These are phyloP conservation scores for Labia minor DNA, from an alignment of 2,888 invertebrate species.

Conservation along the genomic window DNA sequence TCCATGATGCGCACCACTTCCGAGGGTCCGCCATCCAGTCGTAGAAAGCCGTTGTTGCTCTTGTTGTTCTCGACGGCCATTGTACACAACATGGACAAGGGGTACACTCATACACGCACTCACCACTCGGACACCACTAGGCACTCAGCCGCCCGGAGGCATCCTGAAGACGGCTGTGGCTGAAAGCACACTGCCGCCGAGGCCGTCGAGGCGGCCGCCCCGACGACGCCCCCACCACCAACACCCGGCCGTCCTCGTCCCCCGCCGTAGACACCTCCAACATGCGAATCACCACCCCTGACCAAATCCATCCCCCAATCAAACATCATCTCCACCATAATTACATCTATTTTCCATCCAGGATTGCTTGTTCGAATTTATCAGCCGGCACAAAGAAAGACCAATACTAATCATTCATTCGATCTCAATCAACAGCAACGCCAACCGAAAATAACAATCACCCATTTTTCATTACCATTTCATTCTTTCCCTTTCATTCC, in stretches of 20 bases:
- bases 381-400: no score
- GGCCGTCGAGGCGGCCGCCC: neutral
- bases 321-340: no score
- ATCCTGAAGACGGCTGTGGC: neutral
- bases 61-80: neutral
- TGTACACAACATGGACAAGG: slow-evolving; percentile 8
- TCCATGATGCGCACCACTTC: slow-evolving; percentile 20
- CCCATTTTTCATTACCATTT: no score
- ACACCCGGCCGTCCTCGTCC: neutral
- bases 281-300: neutral
- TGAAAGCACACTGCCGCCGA: neutral
- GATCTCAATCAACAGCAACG: no score
- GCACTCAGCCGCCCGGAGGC: slow-evolving; percentile 14
- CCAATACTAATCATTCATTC: no score
- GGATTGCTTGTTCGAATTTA: no score
- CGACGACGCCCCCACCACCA: neutral
- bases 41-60: slow-evolving; percentile 20
- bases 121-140: neutral
- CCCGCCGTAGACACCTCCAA: neutral
- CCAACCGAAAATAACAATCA: no score
- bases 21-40: slow-evolving; percentile 8
- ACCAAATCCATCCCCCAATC: no score
- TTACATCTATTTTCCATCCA: no score
- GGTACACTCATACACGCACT: neutral
- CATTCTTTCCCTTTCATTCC: no score